phyloP scores from a whole-genome alignment of 2,888 invertebrate species.

The Eurois occulta region DNA sequence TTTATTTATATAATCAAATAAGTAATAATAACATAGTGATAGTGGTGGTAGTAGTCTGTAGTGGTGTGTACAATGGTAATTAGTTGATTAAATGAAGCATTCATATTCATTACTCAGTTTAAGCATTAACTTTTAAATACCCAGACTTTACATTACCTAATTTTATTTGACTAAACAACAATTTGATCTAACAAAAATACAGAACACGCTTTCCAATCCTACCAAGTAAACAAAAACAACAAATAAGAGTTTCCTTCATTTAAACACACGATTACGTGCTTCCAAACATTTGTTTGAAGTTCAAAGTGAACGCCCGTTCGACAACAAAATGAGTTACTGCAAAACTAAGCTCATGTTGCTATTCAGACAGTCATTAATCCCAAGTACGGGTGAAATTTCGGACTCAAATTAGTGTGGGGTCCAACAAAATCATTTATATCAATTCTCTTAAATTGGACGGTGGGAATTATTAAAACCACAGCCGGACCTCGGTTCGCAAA shows the following conservation, averaged over 20 bases:
- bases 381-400: constrained; percentile 65
- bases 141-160: constrained; percentile 17
- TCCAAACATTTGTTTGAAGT: constrained; percentile 65
- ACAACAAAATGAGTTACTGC: constrained; percentile 68
- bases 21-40: too few species aligned
- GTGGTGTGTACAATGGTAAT: too few species aligned
- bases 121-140: background rate
- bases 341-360: constrained; percentile 65
- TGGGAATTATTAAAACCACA: constrained; percentile 86
- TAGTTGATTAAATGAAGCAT: background rate
- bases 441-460: constrained; percentile 80
- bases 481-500: constrained; percentile 75
- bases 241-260: constrained; percentile 60
- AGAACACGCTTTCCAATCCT: constrained; percentile 32
- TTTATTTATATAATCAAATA: too few species aligned
- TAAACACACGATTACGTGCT: constrained; percentile 60
- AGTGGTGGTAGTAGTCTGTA: too few species aligned
- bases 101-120: background rate
- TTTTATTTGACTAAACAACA: constrained; percentile 25
- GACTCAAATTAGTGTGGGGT: constrained; percentile 73
- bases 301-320: constrained; percentile 71
- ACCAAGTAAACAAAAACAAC: constrained; percentile 54
- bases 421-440: constrained; percentile 82
- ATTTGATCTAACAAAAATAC: constrained; percentile 32
- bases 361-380: constrained; percentile 72